Evolutionary conservation across 92 coral and sea anemone genomes (phyloP), one percentile per base, ranked within the genome.

Genomic region (Hydrozoanthus gracilis): DNA sequence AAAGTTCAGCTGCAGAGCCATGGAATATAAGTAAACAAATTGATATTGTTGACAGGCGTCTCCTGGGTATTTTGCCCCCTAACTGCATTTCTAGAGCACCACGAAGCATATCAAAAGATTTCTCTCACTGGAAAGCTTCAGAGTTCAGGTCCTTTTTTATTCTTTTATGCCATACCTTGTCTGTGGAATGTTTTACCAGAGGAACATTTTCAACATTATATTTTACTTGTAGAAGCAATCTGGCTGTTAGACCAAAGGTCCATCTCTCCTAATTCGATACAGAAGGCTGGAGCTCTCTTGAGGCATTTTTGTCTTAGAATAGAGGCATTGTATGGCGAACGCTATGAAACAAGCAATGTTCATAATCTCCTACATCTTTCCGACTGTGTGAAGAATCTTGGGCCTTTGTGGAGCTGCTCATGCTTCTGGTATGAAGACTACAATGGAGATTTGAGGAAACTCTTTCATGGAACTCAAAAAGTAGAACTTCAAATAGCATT

Each of bases 371-470:
- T 91, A 0, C 96, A 93, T 79, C 88, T 93, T 10, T 76, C 71
- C 67, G 92, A 91, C 44, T 91, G 96, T 87, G 96, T 91, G 0
- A 44, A 67, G 13, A 89, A 89, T 77, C 1, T 93, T 14, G 92
- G 94, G 4, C 96, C 96, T 52, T 78, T 93, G 85, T 93, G 96
- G 96, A 84, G 89, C n/a, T 74, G 16, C 76, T 91, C 96, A 67
- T 93, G 96, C 86, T 93, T 91, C 65, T 93, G 96, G 91, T 93
- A 74, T 80, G 96, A 93, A 73, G 94, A 93, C 39, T 91, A 80
- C 18, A 88, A 93, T 87, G 94, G 94, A 20, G 91, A 93, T 48
- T 66, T 93, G 11, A 78, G 96, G 73, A 91, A 82, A 47, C 27
- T 93, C 7, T 91, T 91, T 56, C 96, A 93, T 91, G 94, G 96